A percentile compares a stretch with the other conserved stretches of the same genome.
phyloP scores from a whole-genome alignment of 2,797 vertebrate species.

The Manis pentadactyla region DNA sequence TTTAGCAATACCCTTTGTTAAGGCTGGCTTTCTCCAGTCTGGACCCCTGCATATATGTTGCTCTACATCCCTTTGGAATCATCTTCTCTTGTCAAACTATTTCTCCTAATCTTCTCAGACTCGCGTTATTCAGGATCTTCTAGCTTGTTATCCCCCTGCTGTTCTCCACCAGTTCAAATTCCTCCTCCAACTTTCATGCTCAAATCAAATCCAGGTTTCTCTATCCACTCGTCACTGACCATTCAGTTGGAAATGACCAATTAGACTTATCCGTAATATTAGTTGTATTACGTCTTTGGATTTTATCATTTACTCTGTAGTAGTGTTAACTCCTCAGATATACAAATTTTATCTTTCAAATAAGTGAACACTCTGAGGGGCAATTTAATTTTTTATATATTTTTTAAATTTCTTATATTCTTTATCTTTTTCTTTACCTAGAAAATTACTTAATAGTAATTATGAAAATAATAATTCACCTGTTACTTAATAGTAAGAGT shows the following conservation, averaged over 20 bases:
- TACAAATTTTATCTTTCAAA: slow-evolving; percentile 57
- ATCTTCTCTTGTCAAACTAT: neutral
- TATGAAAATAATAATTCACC: neutral
- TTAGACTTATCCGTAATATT: neutral
- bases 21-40: neutral
- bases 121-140: slow-evolving; percentile 4
- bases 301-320: slow-evolving; percentile 41
- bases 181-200: neutral
- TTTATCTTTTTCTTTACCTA: slow-evolving; percentile 31
- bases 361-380: neutral
- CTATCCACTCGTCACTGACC: neutral
- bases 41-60: neutral
- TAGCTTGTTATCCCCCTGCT: neutral
- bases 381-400: slow-evolving; percentile 26
- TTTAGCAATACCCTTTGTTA: neutral
- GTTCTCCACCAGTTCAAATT: slow-evolving; percentile 4
- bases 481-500: slow-evolving; percentile 1
- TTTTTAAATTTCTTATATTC: slow-evolving; percentile 8
- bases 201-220: slow-evolving; percentile 23
- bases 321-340: neutral
- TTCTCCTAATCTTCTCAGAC: neutral
- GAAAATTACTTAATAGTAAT: neutral
- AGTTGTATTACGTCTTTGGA: neutral
- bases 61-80: neutral
- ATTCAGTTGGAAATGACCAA: neutral